Conservation (phyloP, 2,113 vertebrate species). For the human region DNA sequence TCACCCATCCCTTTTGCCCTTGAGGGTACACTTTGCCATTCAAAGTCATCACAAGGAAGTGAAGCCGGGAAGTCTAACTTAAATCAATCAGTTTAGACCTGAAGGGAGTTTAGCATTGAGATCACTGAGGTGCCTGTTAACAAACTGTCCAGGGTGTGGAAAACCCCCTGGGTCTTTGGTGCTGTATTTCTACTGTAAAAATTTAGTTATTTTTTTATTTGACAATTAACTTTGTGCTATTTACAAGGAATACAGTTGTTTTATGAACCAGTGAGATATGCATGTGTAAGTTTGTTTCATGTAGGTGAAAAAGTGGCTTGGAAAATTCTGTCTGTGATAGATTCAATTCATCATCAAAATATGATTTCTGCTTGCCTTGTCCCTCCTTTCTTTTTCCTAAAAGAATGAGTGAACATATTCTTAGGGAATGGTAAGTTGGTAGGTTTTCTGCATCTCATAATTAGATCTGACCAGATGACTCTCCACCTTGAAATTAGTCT, state of each 20-base stretch:
- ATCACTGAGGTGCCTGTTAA: not conserved
- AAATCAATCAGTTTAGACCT: not conserved
- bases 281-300: not conserved
- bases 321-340: not conserved
- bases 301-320: not conserved
- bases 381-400: not conserved
- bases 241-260: constrained; percentile 10
- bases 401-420: not conserved
- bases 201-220: constrained; percentile 14
- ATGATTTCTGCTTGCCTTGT: not conserved
- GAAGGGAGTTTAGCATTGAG: not conserved
- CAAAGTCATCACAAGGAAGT: constrained; percentile 38
- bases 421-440: not conserved
- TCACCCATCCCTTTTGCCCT: not conserved
- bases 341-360: not conserved
- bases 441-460: not conserved
- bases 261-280: not conserved
- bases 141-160: not conserved
- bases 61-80: constrained; percentile 8
- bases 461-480: not conserved
- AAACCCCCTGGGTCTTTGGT: not conserved
- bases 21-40: constrained; percentile 4
- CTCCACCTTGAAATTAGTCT: not conserved
- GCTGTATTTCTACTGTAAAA: not conserved
- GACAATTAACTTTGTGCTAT: constrained; percentile 9